Percentiles rank a stretch among this genome's conserved stretches.
phyloP scores from a whole-genome alignment of 2,113 vertebrate genomes.

The Tretioscincus oriximinensis region DNA sequence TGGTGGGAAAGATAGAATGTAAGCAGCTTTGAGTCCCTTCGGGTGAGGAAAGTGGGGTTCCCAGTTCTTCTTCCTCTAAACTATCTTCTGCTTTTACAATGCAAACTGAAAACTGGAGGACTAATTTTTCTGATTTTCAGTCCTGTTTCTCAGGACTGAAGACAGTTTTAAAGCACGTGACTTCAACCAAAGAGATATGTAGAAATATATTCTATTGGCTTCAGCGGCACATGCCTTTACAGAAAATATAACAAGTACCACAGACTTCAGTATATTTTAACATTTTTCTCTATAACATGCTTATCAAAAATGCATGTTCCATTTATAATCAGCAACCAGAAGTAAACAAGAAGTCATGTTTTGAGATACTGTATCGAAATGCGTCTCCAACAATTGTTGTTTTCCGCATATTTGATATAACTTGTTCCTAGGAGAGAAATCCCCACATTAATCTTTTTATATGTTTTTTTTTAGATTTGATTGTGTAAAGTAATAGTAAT shows the following conservation, averaged over 20 bases:
- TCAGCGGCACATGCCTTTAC: neutral
- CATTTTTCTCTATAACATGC: neutral
- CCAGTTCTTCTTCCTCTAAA: too few relatives aligned
- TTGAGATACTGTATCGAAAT: neutral
- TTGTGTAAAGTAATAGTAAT: fast-evolving
- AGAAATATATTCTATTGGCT: neutral
- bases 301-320: neutral
- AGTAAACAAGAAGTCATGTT: neutral
- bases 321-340: neutral
- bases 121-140: too few relatives aligned
- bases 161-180: too few relatives aligned
- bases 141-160: too few relatives aligned
- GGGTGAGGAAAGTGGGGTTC: too few relatives aligned
- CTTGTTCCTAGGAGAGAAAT: fast-evolving
- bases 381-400: neutral
- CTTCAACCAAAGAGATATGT: neutral
- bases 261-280: neutral
- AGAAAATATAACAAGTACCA: neutral
- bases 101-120: too few relatives aligned
- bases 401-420: fast-evolving
- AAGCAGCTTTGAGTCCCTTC: too few relatives aligned
- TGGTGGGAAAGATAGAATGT: too few relatives aligned
- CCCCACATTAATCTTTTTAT: neutral
- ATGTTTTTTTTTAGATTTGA: neutral
- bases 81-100: too few relatives aligned